phyloP scores from a whole-genome alignment of 2,888 invertebrate genomes.

The Fragum sueziense region DNA sequence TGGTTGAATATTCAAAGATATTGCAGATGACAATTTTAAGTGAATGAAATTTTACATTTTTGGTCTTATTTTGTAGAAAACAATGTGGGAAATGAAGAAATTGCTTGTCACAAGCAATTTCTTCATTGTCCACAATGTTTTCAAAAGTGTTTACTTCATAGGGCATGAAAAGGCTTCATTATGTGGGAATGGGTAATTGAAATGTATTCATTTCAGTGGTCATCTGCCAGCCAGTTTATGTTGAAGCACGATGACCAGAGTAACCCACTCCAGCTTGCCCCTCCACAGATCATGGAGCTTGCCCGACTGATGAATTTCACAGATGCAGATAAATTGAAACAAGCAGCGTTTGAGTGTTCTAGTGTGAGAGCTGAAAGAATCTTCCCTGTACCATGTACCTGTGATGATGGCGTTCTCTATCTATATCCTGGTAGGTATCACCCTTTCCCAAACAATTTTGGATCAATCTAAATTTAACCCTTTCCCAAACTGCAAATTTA shows the following conservation, averaged over 20 bases:
- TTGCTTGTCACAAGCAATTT: no score
- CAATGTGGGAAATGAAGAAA: no score
- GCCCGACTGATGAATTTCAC: constrained; percentile 85
- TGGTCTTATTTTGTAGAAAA: no score
- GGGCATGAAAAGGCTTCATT: no score
- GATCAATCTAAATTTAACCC: neutral
- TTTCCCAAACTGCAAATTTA: no score
- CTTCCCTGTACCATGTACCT: constrained; percentile 85
- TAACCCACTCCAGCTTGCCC: constrained; percentile 85
- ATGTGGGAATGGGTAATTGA: no score
- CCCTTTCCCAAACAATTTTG: no score
- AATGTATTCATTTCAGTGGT: constrained; percentile 65
- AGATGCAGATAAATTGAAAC: constrained; percentile 84
- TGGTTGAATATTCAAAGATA: no score
- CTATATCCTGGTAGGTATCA: constrained; percentile 67
- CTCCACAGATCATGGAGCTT: constrained; percentile 91
- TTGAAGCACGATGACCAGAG: constrained; percentile 69
- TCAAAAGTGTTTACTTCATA: no score
- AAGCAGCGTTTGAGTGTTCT: constrained; percentile 85
- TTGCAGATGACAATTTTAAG: no score
- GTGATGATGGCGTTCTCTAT: constrained; percentile 80
- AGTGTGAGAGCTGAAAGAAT: constrained; percentile 84
- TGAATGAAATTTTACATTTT: no score
- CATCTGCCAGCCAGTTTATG: constrained; percentile 58
- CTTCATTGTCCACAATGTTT: no score